Evolutionary conservation across 2,113 vertebrate species (phyloP).

Genomic region (Cervus canadensis): DNA sequence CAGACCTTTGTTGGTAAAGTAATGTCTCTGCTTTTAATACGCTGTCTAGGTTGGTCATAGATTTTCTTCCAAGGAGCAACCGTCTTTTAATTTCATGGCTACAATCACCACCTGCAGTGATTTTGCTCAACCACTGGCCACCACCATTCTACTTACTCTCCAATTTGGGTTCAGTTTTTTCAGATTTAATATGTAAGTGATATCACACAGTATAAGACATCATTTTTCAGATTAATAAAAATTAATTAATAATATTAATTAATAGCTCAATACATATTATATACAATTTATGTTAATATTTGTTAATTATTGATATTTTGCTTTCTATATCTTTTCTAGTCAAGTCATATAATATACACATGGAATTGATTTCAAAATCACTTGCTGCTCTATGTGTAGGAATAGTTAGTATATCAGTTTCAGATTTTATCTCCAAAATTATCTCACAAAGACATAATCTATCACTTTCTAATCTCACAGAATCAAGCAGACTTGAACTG

Average conservation of each 20-base stretch:
- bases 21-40: background rate
- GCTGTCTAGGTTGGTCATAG: background rate
- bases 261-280: too few species aligned
- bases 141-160: background rate
- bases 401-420: background rate
- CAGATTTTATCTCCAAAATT: background rate
- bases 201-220: background rate
- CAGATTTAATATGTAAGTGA: background rate
- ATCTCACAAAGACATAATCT: background rate
- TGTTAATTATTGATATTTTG: background rate
- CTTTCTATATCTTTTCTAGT: background rate
- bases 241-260: too few species aligned
- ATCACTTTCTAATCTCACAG: background rate
- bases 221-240: background rate
- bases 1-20: background rate
- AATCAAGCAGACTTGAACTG: background rate
- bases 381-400: background rate
- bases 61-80: background rate
- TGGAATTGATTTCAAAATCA: background rate
- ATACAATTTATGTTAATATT: background rate
- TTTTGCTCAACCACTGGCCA: background rate
- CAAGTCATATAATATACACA: background rate
- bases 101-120: background rate
- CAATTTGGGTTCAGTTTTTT: background rate
- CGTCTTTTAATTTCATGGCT: background rate